A percentile compares a stretch with the other conserved stretches of the same genome.
phyloP scores from a whole-genome alignment of 1,140 invertebrate species.

The Metopolophium dirhodum region DNA sequence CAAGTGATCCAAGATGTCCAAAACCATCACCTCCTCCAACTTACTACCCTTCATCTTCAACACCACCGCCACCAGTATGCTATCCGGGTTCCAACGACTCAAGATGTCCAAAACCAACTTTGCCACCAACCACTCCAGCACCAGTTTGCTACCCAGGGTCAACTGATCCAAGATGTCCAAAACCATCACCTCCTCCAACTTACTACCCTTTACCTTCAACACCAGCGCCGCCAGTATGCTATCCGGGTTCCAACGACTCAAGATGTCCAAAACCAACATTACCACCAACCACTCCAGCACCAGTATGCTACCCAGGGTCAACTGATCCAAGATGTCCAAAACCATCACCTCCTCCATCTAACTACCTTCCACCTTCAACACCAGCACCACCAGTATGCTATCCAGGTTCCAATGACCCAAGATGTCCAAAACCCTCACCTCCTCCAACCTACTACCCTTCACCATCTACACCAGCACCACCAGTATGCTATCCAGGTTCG shows the following conservation, averaged over 20 bases:
- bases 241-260: not conserved
- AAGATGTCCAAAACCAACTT: constrained; percentile 62
- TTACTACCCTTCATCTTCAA: too few relatives aligned
- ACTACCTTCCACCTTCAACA: constrained; percentile 60
- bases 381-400: constrained; percentile 61
- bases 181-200: constrained; percentile 58
- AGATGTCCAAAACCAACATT: not conserved
- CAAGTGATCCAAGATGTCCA: constrained; percentile 62
- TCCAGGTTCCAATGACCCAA: constrained; percentile 63
- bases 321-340: constrained; percentile 60
- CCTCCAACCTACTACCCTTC: constrained; percentile 57
- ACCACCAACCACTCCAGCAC: constrained; percentile 58
- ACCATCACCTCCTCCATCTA: constrained; percentile 58
- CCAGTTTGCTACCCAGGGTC: constrained; percentile 61
- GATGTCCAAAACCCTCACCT: constrained; percentile 62
- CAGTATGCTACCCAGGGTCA: constrained; percentile 63
- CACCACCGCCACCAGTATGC: too few relatives aligned
- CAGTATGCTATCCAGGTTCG: constrained; percentile 63
- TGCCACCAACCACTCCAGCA: too few relatives aligned
- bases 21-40: constrained; percentile 60
- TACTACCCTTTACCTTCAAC: constrained; percentile 39
- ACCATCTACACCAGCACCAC: constrained; percentile 58
- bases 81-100: constrained; percentile 63
- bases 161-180: constrained; percentile 63
- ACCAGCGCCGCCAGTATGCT: constrained; percentile 58